phyloP scores from a whole-genome alignment of 2,888 invertebrate species.

The Platycheirus albimanus region DNA sequence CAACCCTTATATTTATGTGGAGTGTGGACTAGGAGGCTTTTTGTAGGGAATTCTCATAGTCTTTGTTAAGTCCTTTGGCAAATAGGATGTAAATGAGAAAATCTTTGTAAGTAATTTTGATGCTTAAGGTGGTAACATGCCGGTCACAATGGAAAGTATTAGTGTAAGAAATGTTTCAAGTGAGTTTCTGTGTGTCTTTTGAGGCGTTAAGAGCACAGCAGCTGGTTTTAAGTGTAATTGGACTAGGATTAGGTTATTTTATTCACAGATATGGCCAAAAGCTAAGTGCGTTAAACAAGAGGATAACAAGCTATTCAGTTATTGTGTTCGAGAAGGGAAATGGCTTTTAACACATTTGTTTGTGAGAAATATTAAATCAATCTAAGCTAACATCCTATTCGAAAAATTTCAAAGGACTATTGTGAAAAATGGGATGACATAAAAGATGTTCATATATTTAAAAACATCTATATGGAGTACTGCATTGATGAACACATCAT shows the following conservation, averaged over 20 bases:
- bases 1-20: neutral
- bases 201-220: neutral
- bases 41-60: conserved; percentile 3
- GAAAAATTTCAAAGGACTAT: no score
- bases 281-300: neutral
- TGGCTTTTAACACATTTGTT: conserved; percentile 1
- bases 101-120: conserved; percentile 19
- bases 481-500: no score
- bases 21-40: neutral
- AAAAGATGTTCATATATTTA: no score
- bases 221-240: conserved; percentile 31
- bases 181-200: conserved; percentile 19
- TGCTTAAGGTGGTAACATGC: conserved; percentile 26
- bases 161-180: conserved; percentile 33
- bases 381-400: no score
- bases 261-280: conserved; percentile 4
- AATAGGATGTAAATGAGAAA: neutral
- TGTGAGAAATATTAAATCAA: neutral
- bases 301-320: neutral
- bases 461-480: no score
- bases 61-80: neutral
- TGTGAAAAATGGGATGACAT: no score
- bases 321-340: neutral
- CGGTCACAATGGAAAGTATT: conserved; percentile 42
- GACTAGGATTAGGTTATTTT: conserved; percentile 25